phyloP scores from a whole-genome alignment of 2,113 vertebrate genomes.

The Petromus typicus region DNA sequence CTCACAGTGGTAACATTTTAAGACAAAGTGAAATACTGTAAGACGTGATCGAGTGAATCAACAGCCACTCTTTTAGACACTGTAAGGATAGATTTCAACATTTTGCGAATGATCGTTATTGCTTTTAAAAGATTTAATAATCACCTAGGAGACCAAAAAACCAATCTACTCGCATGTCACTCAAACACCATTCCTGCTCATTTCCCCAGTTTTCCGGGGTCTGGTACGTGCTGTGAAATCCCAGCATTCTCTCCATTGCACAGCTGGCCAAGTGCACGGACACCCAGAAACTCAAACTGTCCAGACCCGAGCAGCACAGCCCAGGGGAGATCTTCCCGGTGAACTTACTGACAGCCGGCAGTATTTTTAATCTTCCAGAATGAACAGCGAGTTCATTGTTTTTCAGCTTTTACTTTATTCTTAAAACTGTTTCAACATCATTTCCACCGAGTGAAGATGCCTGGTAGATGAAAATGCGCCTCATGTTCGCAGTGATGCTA shows the following conservation, averaged over 20 bases:
- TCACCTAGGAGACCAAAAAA: slow-evolving; percentile 27
- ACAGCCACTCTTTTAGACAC: background rate
- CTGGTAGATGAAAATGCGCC: background rate
- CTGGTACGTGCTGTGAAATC: background rate
- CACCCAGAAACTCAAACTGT: background rate
- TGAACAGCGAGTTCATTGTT: background rate
- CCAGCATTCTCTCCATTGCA: background rate
- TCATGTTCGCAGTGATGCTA: background rate
- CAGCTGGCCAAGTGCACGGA: accelerated
- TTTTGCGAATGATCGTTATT: background rate
- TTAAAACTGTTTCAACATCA: background rate
- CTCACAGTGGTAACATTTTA: background rate
- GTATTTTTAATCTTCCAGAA: background rate
- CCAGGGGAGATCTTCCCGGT: background rate
- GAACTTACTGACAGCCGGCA: background rate
- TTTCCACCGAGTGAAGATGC: background rate
- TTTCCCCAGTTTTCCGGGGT: background rate
- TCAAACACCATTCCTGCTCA: background rate
- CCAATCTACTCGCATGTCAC: no score
- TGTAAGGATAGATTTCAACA: slow-evolving; percentile 19
- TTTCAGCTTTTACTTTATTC: background rate
- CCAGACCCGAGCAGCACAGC: background rate
- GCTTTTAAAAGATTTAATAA: slow-evolving; percentile 12
- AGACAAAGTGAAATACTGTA: slow-evolving; percentile 19
- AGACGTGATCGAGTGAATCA: background rate